phyloP scores from a whole-genome alignment of 2,888 invertebrate species.

The Glyphotaelius pellucidus region DNA sequence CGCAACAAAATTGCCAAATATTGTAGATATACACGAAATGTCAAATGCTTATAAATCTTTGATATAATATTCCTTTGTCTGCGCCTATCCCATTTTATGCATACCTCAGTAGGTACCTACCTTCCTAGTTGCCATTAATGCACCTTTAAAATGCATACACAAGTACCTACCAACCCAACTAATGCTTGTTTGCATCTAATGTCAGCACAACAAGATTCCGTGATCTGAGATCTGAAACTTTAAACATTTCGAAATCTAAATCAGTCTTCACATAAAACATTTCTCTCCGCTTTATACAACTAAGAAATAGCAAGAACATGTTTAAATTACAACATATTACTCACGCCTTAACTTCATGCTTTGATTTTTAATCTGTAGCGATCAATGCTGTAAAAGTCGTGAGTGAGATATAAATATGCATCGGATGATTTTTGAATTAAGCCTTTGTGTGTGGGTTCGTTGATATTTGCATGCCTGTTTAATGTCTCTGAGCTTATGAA shows the following conservation, averaged over 20 bases:
- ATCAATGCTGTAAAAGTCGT: not conserved
- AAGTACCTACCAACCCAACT: not conserved
- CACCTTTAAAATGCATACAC: not conserved
- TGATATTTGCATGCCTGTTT: constrained; percentile 19
- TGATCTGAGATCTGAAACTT: not conserved
- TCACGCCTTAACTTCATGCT: not conserved
- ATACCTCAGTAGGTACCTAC: not conserved
- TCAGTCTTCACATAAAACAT: not conserved
- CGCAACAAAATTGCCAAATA: not conserved
- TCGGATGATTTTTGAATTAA: not conserved
- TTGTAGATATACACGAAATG: not conserved
- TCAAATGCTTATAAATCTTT: not conserved
- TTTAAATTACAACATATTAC: constrained; percentile 2
- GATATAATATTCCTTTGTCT: not conserved
- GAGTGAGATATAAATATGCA: constrained; percentile 4
- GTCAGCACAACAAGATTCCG: not conserved
- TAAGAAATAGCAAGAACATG: not conserved
- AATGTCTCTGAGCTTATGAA: not conserved
- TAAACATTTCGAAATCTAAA: not conserved
- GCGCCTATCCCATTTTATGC: not conserved
- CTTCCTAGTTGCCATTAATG: not conserved
- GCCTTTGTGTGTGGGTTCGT: constrained; percentile 9
- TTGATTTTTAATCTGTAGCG: not conserved
- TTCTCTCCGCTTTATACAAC: not conserved
- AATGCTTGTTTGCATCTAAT: not conserved